A percentile compares a stretch with the other conserved stretches of the same genome.
These are phyloP conservation scores for Apodemus sylvaticus DNA, from an alignment of 2,113 vertebrate genomes.

Conservation along the genomic window DNA sequence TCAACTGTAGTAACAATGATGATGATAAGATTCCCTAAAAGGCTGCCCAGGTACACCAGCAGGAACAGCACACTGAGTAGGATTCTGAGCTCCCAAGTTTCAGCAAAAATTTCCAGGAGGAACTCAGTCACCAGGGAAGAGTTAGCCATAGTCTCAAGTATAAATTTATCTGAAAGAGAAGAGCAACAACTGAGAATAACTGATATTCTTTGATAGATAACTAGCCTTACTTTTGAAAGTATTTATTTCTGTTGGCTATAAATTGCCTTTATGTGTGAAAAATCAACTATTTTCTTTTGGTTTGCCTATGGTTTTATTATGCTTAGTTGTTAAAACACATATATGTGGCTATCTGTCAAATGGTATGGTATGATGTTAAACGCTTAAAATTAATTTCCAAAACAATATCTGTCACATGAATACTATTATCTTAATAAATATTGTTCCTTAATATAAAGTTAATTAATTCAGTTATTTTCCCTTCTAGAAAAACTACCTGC, in stretches of 20 bases:
- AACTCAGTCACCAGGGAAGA: background rate
- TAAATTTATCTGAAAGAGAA: background rate
- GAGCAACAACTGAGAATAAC: background rate
- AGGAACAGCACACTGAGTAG: background rate
- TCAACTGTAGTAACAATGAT: background rate
- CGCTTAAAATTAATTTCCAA: background rate
- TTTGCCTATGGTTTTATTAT: too few species aligned
- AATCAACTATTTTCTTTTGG: too few species aligned
- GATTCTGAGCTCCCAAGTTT: background rate
- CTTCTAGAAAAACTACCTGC: background rate
- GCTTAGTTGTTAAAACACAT: background rate
- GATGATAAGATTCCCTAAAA: slow-evolving; percentile 22
- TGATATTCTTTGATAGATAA: too few species aligned
- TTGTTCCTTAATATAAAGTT: background rate
- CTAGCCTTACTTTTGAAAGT: background rate
- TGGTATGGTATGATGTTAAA: background rate
- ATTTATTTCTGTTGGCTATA: too few species aligned
- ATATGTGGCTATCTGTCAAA: background rate
- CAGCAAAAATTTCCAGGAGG: background rate
- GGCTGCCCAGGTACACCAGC: background rate
- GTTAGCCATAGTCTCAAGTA: background rate
- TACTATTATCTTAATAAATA: background rate
- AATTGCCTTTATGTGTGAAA: too few species aligned
- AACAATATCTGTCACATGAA: background rate
- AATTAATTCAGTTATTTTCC: background rate